Percentiles rank a stretch among this genome's conserved stretches.
phyloP scores from a whole-genome alignment of 2,888 invertebrate species.

The Phalera bucephala region DNA sequence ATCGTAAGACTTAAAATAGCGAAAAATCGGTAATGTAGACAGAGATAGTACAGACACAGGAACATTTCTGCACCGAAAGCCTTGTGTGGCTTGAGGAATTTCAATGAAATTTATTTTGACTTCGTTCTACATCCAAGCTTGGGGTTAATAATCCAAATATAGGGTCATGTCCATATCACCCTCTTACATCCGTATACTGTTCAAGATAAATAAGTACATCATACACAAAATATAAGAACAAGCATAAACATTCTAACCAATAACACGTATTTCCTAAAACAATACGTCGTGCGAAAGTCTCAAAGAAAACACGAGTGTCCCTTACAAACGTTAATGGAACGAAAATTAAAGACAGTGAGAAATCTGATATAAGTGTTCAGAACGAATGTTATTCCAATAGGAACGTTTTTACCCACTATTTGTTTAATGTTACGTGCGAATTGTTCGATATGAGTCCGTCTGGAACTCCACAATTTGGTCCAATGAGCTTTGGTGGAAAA shows the following conservation, averaged over 20 bases:
- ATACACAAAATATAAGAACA: too few species aligned
- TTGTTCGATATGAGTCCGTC: conserved; percentile 42
- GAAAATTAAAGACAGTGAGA: conserved; percentile 74
- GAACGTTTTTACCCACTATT: conserved; percentile 43
- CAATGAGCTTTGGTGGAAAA: conserved; percentile 43
- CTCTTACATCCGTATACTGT: too few species aligned
- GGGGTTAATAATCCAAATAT: too few species aligned
- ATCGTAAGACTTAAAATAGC: too few species aligned
- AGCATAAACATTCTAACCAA: neutral
- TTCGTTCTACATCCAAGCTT: too few species aligned
- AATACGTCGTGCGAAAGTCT: conserved; percentile 12
- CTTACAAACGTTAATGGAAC: conserved; percentile 65
- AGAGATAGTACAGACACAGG: too few species aligned
- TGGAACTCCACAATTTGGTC: conserved; percentile 36
- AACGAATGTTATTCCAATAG: conserved; percentile 70
- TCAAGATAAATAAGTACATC: too few species aligned
- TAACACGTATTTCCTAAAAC: neutral
- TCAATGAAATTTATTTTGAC: too few species aligned
- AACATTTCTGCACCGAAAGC: too few species aligned
- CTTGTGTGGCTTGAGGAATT: too few species aligned
- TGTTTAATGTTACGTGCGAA: conserved; percentile 62
- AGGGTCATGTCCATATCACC: too few species aligned
- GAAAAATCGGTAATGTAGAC: too few species aligned
- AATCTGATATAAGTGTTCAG: conserved; percentile 66
- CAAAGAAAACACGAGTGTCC: conserved; percentile 53